Evolutionary conservation across 1,140 invertebrate species (phyloP), one percentile per base, ranked within the genome.

Genomic region (Pinna nobilis): DNA sequence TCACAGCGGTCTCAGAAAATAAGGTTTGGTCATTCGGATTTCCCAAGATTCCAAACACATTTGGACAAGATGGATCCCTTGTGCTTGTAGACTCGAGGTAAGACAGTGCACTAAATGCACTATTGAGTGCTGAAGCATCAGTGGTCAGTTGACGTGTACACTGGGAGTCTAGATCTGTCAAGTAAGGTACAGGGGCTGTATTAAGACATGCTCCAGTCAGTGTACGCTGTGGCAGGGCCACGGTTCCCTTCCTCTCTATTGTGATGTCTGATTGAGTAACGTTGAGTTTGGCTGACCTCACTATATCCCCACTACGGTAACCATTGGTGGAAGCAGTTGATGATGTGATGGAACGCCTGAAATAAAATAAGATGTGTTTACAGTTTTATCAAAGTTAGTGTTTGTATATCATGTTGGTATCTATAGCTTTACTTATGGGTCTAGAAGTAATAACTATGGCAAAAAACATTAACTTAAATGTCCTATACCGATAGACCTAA

Each of bases 181-280:
- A 64, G 63, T 79, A 85, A 0, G 51, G 74, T 11, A 85, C 78
- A 25, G 83, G 82, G 9, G 76, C 70, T 0, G 78, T 65, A 11
- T 47, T 60, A 15, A 76, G 41, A 50, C 83, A 85, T 25, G 69
- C 15, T 4, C 78, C 83, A n/a, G 73, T 69, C 11, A 78, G 23
- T 6, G 66, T 64, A 11, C 64, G 64, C 63, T 79, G 78, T 5
- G 83, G 78, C 25, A 85, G 68, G 20, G 76, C 47, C 18, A 85
- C 72, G 20, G 65, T 68, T 15, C 79, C 82, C 4, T 39, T 23
- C 18, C 39, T 68, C 33, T 49, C 39, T 9, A 28, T 35, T 3
- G 25, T 6, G 20, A n/a, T 49, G 9, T 15, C 50, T 9, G 37
- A n/a, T 23, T 30, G 30, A 0, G 18, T 68, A n/a, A 37, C 61